Conservation (phyloP, 2,888 invertebrate species). For the Rhamphomyia laevipes region DNA sequence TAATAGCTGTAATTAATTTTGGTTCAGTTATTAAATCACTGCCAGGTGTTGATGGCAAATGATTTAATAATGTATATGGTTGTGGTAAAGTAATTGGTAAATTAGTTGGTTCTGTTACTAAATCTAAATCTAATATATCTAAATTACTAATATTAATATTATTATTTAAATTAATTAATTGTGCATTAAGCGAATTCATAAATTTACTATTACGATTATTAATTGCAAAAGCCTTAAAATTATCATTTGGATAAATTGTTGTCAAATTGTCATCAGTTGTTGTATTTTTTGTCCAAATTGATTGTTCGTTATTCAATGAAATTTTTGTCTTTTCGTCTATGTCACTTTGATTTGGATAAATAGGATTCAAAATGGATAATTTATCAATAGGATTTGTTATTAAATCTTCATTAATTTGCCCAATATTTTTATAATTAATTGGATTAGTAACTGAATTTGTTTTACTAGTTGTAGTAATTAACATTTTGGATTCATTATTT, state of each 20-base stretch:
- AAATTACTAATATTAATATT: not conserved
- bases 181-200: not conserved
- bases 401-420: too few relatives aligned
- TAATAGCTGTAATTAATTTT: slow-evolving; percentile 18
- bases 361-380: too few relatives aligned
- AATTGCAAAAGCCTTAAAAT: slow-evolving; percentile 2
- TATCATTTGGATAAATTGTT: not conserved
- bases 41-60: slow-evolving; percentile 19
- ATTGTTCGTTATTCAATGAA: too few relatives aligned
- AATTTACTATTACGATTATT: slow-evolving; percentile 3
- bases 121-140: slow-evolving; percentile 14
- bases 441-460: too few relatives aligned
- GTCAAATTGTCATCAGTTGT: too few relatives aligned
- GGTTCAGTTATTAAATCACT: slow-evolving; percentile 18
- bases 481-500: too few relatives aligned
- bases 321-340: too few relatives aligned
- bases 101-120: slow-evolving; percentile 11
- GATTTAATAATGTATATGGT: slow-evolving; percentile 13
- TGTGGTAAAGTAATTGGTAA: slow-evolving; percentile 18
- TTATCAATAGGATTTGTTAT: too few relatives aligned
- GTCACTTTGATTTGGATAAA: too few relatives aligned
- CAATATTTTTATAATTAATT: too few relatives aligned
- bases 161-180: not conserved
- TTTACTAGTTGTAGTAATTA: too few relatives aligned
- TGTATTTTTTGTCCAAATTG: too few relatives aligned